Base-by-base conservation (phyloP, 2,113 vertebrate species). In the Ploceus nigricollis region DNA sequence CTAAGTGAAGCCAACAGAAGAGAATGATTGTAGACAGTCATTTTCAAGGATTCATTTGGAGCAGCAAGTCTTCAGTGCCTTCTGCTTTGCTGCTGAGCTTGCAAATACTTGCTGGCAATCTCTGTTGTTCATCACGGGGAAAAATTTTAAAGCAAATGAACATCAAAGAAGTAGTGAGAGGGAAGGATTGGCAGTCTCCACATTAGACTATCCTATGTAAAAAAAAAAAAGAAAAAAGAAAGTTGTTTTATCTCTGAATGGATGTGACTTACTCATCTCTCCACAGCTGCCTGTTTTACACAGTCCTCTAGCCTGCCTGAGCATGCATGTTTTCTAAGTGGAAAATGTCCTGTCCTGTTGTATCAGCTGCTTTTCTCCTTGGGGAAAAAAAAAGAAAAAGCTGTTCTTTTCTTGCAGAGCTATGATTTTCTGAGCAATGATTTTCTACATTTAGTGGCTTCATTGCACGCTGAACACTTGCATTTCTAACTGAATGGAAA, bases 251-350 rank as follows among this genome's bases (percentile, higher is more conserved):
- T 94, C 93, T 93, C 68, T 83, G 90, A 92, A 75, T 83, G 75
- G 70, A 94, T 73, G 70, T 39, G 72, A 89, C 82, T 93, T 95
- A 77, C 79, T 94, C 94, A 95, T 82, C n/a, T 53, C 61, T 71
- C 47, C 77, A 48, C 69, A 97, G 82, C 92, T 97, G 95, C 71
- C 86, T 95, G 87, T 66, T 90, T 80, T 80, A 77, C 54, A 37
- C 53, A 76, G 73, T 93, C 45, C 64, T 96, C 28, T 30, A 90
- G 96, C 97, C 85, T 98, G 97, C 87, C 96, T 94, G 76, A 97
- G 93, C 97, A 83, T 75, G 97, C 77, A 94, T 75, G 57, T 63
- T 63, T 88, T 83, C 79, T 78, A 78, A 87, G 95, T 72, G 85
- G 94, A 94, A 96, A 94, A 65, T 78, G 17, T 81, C 85, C 94